Evolutionary conservation across 2,797 vertebrate genomes (phyloP), one percentile per base, ranked within the genome.

Genomic region (Acanthurus leucopareius): DNA sequence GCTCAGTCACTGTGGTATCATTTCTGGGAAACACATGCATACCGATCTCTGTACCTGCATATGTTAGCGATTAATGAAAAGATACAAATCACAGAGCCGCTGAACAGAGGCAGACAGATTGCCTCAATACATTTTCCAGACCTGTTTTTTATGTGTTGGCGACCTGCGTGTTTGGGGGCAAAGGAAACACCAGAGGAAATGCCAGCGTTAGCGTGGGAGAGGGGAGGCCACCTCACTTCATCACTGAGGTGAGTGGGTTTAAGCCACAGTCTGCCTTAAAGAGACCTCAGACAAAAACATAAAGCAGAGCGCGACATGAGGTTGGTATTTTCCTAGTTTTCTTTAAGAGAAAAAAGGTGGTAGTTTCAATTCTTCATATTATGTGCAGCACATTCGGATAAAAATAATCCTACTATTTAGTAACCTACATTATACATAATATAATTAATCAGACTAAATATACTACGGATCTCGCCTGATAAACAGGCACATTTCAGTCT

Each of bases 161-260:
- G 58, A 79, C 73, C 73, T 85, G 77, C 17, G 48, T 85, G 85
- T 87, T 90, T 84, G 70, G 78, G 81, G 84, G 85, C 72, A 80
- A 79, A 86, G 88, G 89, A 91, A 89, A 85, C 84, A 54, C 83
- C 72, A 77, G 84, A 90, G 90, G 88, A 93, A 92, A 91, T 90
- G 88, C 87, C 88, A 84, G 78, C 44, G 63, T 81, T 81, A 75
- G 87, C 57, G 77, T 87, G 84, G 88, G 86, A 88, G 88, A 86
- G 77, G 69, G 83, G 83, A 61, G 85, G 77, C 64, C 84, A 73
- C 77, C 75, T 92, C 82, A 44, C 84, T 81, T 71, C 75, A 83
- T 89, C 80, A 76, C 69, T 76, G 84, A 92, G 90, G 84, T 89
- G 85, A 92, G 84, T 75, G 86, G 85, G 86, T 93, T 93, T 86